Conservation (phyloP, 2,797 vertebrate genomes). For the Lemur catta region DNA sequence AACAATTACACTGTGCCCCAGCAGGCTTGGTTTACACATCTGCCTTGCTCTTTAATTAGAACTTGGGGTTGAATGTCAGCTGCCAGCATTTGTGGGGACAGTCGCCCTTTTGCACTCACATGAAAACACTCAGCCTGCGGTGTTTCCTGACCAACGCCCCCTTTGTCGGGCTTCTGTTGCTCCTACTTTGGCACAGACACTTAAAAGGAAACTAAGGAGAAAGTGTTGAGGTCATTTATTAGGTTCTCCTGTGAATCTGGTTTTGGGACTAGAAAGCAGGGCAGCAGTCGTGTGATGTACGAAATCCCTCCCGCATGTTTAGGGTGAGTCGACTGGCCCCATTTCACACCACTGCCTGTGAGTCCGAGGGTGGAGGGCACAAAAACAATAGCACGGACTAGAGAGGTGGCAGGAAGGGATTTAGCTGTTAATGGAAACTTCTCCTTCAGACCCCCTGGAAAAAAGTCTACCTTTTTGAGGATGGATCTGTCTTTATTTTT, state of each 20-base stretch:
- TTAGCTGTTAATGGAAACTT: slow-evolving; percentile 67
- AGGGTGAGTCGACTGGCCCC: slow-evolving; percentile 61
- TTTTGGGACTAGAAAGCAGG: slow-evolving; percentile 74
- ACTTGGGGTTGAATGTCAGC: slow-evolving; percentile 78
- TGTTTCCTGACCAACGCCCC: slow-evolving; percentile 51
- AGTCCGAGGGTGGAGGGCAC: background rate
- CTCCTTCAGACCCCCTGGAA: slow-evolving; percentile 54
- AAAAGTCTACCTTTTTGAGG: slow-evolving; percentile 60
- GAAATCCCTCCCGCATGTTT: slow-evolving; percentile 69
- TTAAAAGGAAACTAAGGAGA: slow-evolving; percentile 73
- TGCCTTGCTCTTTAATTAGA: slow-evolving; percentile 79
- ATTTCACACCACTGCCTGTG: slow-evolving; percentile 67
- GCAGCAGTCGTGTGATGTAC: slow-evolving; percentile 69
- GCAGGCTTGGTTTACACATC: slow-evolving; percentile 79
- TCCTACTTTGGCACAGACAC: slow-evolving; percentile 74
- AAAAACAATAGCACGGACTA: background rate
- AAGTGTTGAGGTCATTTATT: slow-evolving; percentile 78
- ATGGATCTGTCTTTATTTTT: slow-evolving; percentile 31
- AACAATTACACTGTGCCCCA: slow-evolving; percentile 63
- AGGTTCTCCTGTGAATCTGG: slow-evolving; percentile 75
- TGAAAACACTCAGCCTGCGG: slow-evolving; percentile 42
- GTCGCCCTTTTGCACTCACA: slow-evolving; percentile 47
- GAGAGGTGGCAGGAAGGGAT: background rate
- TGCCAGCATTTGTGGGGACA: slow-evolving; percentile 65
- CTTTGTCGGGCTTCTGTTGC: slow-evolving; percentile 71